phyloP scores from a whole-genome alignment of 1,140 invertebrate species.

The Proctacanthus coquilletti region DNA sequence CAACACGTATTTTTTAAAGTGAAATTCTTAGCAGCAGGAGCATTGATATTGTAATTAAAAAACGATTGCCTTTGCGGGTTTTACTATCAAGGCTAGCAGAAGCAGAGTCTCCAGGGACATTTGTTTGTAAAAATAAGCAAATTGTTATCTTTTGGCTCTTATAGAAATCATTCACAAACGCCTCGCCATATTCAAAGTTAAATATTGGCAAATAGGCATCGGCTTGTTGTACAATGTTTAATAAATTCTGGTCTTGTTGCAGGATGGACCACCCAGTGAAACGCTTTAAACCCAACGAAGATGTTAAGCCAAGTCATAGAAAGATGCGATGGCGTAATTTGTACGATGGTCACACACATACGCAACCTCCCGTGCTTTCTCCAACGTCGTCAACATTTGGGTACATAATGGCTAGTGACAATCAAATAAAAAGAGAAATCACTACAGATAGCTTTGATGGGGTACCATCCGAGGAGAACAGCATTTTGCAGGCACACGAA shows the following conservation, averaged over 20 bases:
- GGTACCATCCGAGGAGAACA: background rate
- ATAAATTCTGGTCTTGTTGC: constrained; percentile 11
- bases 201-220: too few species aligned
- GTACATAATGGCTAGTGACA: constrained; percentile 3
- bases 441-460: background rate
- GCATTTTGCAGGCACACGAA: constrained; percentile 14
- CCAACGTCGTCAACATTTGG: constrained; percentile 17
- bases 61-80: too few species aligned
- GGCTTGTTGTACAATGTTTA: too few species aligned
- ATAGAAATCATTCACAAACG: too few species aligned
- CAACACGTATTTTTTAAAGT: too few species aligned
- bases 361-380: constrained; percentile 26
- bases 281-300: constrained; percentile 46
- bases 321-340: constrained; percentile 32
- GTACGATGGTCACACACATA: constrained; percentile 44
- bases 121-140: constrained; percentile 1
- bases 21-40: too few species aligned
- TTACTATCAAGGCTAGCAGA: too few species aligned
- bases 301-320: constrained; percentile 14
- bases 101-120: too few species aligned
- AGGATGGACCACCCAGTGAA: constrained; percentile 80
- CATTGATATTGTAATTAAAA: too few species aligned
- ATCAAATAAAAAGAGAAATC: constrained; percentile 1
- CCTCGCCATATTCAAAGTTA: too few species aligned
- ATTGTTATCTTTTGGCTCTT: background rate